Base-by-base conservation (phyloP, 2,113 vertebrate genomes). In the Menidia beryllina region DNA sequence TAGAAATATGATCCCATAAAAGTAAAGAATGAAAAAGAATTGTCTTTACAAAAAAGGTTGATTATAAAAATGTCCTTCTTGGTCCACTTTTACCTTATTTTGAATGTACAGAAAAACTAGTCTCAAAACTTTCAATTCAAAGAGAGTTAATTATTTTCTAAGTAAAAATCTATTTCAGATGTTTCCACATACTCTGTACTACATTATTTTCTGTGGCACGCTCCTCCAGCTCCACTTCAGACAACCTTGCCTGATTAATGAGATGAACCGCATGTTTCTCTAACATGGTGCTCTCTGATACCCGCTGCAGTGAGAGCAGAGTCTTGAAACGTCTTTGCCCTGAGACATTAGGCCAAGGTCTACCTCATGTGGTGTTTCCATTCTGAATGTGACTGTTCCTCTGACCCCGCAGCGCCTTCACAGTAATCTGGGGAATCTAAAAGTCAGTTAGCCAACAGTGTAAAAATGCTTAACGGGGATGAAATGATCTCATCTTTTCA, bases 201-300 rank as follows among this genome's bases (percentile, higher is more conserved):
- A 11, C 14, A 54, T 53, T 55, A 53, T 66, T 52, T 71, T 69
- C 48, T 27, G 23, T 60, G 66, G 54, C 27, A 57, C 17, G 12
- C 49, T 69, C 54, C 65, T 71, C 21, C 36, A 70, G 64, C 30
- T 69, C 43, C 50, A n/a, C 45, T 71, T 69, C 53, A 56, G 67
- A 68, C 72, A 79, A 87, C 85, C 76, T 86, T 88, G 83, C 51
- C 52, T 90, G 88, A 86, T 86, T 86, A 87, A 90, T 86, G 81
- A 75, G 77, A 57, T 69, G 75, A 84, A 75, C 71, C 69, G 54
- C 52, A 23, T 55, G 39, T 53, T 77, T 74, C 59, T 56, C 60
- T 56, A 69, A 72, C 75, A 85, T 15, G 24, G 51, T 63, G 75
- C 69, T 62, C 86, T 84, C 36, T 59, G 66, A 82, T 66, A 61